Evolutionary conservation across 2,113 vertebrate species (phyloP).

Genomic region (Chrysochloris asiatica): DNA sequence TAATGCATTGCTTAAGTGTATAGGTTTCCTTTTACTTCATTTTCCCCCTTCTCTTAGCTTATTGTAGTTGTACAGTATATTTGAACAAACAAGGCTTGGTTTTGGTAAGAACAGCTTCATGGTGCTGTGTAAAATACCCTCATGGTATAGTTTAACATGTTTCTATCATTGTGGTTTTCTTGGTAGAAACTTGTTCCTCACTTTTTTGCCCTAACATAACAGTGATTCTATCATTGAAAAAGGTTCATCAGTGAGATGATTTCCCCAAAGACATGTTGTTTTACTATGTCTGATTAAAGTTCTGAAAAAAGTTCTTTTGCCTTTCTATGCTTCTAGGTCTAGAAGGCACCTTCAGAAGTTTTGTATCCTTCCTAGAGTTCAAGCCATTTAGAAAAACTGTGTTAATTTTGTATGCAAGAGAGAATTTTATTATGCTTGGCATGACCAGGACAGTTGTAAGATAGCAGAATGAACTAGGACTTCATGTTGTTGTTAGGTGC

Average conservation of each 20-base stretch:
- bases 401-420: not conserved
- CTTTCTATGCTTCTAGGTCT: not conserved
- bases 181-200: not conserved
- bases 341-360: not conserved
- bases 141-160: not conserved
- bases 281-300: not conserved
- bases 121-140: not conserved
- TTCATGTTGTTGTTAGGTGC: no score
- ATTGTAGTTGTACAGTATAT: not conserved
- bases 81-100: not conserved
- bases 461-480: no score
- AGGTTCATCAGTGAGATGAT: constrained; percentile 34
- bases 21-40: not conserved
- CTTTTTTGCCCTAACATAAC: not conserved
- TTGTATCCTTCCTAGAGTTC: not conserved
- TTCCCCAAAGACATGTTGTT: not conserved
- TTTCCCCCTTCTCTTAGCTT: not conserved
- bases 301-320: constrained; percentile 18
- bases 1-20: not conserved
- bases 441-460: not conserved
- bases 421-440: constrained; percentile 36
- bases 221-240: constrained; percentile 47
- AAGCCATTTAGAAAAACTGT: constrained; percentile 5
- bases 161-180: constrained; percentile 27
- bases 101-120: not conserved